phyloP scores from a whole-genome alignment of 2,113 vertebrate species.

The Pithys albifrons region DNA sequence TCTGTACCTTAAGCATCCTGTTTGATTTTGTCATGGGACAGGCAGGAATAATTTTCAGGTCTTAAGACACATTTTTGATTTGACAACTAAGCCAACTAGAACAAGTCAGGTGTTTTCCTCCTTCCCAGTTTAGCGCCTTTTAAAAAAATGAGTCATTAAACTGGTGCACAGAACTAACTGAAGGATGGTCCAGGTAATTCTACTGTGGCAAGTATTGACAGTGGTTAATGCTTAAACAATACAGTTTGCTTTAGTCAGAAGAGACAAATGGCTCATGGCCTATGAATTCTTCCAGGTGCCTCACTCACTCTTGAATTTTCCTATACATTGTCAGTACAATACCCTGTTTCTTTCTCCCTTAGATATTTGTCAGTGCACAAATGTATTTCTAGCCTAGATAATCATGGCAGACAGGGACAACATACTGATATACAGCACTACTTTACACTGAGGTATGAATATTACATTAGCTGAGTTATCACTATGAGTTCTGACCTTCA shows the following conservation, averaged over 20 bases:
- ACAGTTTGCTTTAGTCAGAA: conserved; percentile 51
- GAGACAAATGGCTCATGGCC: conserved; percentile 34
- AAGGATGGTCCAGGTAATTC: not conserved
- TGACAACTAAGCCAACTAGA: not conserved
- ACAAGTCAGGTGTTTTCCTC: not conserved
- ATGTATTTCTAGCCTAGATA: conserved; percentile 64
- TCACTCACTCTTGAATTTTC: conserved; percentile 3
- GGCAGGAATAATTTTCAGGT: not conserved
- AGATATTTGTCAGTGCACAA: conserved; percentile 69
- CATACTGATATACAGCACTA: conserved; percentile 71
- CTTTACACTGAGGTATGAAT: conserved; percentile 70
- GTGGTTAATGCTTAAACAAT: conserved; percentile 53
- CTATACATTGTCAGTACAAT: conserved; percentile 23
- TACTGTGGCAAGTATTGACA: conserved; percentile 18
- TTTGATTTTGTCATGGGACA: not conserved
- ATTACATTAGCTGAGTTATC: conserved; percentile 79
- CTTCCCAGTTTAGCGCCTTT: not conserved
- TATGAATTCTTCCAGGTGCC: conserved; percentile 19
- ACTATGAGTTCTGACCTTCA: conserved; percentile 74
- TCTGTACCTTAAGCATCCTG: no score
- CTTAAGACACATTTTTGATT: not conserved
- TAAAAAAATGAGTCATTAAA: not conserved
- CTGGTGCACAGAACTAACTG: not conserved
- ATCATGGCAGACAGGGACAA: conserved; percentile 70
- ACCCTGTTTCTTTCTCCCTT: conserved; percentile 11